Percentiles rank a stretch among this genome's conserved stretches.
These are phyloP conservation scores for Lynx canadensis DNA, from an alignment of 2,113 vertebrate species.

Conservation along the genomic window DNA sequence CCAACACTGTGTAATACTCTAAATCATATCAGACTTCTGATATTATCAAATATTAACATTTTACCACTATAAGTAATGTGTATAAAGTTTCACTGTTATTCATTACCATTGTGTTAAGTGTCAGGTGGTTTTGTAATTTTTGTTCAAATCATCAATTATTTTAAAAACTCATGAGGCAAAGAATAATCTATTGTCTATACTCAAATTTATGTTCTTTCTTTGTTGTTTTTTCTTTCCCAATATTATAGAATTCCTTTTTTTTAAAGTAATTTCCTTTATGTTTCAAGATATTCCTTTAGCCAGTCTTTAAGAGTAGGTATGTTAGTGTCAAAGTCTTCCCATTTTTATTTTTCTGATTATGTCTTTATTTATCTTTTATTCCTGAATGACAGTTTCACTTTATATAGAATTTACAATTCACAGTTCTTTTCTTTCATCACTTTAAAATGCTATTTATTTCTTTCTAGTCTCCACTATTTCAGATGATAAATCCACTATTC, in stretches of 20 bases:
- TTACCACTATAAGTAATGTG: background rate
- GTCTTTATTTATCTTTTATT: background rate
- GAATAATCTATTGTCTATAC: background rate
- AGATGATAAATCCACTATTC: background rate
- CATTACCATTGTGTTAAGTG: background rate
- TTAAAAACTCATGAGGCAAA: background rate
- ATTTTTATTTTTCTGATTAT: background rate
- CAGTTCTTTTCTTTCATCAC: background rate
- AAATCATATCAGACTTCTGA: background rate
- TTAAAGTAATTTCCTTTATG: background rate
- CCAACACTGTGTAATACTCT: background rate
- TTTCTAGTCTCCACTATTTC: background rate
- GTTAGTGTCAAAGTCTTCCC: background rate
- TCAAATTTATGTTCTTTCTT: background rate
- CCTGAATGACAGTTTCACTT: background rate
- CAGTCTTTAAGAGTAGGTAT: background rate
- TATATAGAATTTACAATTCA: background rate
- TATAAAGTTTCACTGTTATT: background rate
- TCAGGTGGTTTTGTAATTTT: background rate
- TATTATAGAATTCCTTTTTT: background rate
- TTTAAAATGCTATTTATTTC: background rate
- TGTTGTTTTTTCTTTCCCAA: background rate
- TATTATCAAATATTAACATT: background rate
- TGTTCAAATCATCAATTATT: background rate
- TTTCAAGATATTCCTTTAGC: background rate